Percentiles rank a stretch among this genome's conserved stretches.
These are phyloP conservation scores for Penaeus chinensis DNA, from an alignment of 1,140 invertebrate species.

Conservation along the genomic window DNA sequence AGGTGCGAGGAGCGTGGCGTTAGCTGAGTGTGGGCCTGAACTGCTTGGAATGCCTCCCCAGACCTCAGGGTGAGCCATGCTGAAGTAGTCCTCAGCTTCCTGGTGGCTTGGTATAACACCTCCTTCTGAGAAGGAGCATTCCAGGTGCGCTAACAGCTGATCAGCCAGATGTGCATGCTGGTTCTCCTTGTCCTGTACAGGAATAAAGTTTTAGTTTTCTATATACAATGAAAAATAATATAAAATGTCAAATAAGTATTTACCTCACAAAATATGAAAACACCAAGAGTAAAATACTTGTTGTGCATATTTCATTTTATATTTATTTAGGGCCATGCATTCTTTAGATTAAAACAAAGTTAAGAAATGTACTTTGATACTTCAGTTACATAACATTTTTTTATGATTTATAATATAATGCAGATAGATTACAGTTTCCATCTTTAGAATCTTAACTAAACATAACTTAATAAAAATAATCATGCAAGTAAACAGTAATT, in stretches of 20 bases:
- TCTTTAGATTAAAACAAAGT: too few relatives aligned
- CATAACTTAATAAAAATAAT: too few relatives aligned
- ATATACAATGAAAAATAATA: neutral
- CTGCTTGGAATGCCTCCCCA: constrained; percentile 41
- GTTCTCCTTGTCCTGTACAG: constrained; percentile 34
- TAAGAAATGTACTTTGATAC: too few relatives aligned
- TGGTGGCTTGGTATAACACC: constrained; percentile 30
- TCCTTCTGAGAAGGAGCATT: constrained; percentile 44
- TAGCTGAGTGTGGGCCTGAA: constrained; percentile 11
- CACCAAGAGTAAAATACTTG: too few relatives aligned
- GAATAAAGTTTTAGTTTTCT: neutral
- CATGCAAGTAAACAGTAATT: too few relatives aligned
- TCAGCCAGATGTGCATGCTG: constrained; percentile 42
- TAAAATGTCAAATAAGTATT: constrained; percentile 4
- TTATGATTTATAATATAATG: too few relatives aligned
- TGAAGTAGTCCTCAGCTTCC: constrained; percentile 49
- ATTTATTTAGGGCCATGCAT: too few relatives aligned
- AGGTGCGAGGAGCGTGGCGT: constrained; percentile 42
- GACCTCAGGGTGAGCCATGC: constrained; percentile 55
- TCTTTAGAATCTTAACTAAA: too few relatives aligned
- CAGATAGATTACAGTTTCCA: too few relatives aligned
- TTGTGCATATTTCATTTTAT: too few relatives aligned
- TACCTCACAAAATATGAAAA: neutral
- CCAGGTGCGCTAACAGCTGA: constrained; percentile 50
- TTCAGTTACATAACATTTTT: too few relatives aligned